A percentile compares a stretch with the other conserved stretches of the same genome.
These are phyloP conservation scores for Progne subis DNA, from an alignment of 2,113 vertebrate genomes.

Conservation along the genomic window DNA sequence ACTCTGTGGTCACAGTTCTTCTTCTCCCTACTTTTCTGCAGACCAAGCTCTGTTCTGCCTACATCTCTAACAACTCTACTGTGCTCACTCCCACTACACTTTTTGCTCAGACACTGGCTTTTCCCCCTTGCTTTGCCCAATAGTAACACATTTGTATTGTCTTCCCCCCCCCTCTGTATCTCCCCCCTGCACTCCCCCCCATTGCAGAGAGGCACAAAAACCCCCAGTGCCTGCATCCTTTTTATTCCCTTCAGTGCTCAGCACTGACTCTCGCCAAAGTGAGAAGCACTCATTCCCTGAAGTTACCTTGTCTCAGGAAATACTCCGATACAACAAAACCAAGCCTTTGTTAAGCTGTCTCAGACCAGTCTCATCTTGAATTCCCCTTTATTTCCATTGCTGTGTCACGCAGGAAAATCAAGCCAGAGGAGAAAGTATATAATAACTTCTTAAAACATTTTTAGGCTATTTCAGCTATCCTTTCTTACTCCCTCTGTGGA, in stretches of 20 bases:
- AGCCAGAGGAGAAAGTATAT: not conserved
- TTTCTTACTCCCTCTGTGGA: not conserved
- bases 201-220: not conserved
- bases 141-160: not conserved
- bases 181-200: not conserved
- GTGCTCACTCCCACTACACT: not conserved
- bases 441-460: constrained; percentile 1
- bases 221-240: not conserved
- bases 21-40: not conserved
- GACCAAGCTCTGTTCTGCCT: not conserved
- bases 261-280: not conserved
- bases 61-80: not conserved
- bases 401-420: not conserved
- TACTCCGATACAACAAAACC: not conserved
- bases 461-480: not conserved
- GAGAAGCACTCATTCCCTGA: not conserved
- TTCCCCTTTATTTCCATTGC: not conserved
- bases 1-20: not conserved
- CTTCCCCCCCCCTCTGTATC: not conserved
- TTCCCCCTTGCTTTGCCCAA: not conserved
- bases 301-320: not conserved
- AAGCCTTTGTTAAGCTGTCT: not conserved
- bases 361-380: not conserved
- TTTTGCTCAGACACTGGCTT: not conserved
- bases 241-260: not conserved